Base-by-base conservation (phyloP, 2,888 invertebrate genomes). In the Caenorhabditis afra region DNA sequence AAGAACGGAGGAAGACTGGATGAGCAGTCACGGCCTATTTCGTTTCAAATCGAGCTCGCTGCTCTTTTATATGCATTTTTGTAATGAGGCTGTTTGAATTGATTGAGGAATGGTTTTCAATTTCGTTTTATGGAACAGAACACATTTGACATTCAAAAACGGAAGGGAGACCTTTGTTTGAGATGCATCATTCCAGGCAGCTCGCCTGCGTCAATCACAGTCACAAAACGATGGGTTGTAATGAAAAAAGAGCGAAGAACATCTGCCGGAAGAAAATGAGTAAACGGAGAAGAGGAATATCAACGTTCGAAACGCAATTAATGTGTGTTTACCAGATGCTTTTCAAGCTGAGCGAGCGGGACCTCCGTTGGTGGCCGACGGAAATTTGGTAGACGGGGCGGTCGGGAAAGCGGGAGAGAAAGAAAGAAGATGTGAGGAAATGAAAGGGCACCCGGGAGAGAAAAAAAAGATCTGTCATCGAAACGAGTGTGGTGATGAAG, bases 261-360 rank as follows among this genome's bases (percentile, higher is more conserved):
- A 71, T 71, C 71, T 73, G 73, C 58, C 73, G 58, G 73, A 73
- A 71, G 71, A 62, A 55, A 55, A 70, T 61, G 70, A 55, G 70
- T 47, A 14, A 53, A 70, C 52, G 52, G 45, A 49, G 16, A 41
- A 62, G 39, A 59, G 53, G 45, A 53, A 70, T 61, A 57, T 52
- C 61, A 70, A 55, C 58, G 67, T 67, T 67, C 57, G 22, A 58
- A 59, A 64, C 35, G 37, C 57, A 65, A 73, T 73, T 73, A 64
- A 73, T 73, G 73, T 58, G 62, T 71, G 73, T 73, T 73, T 73
- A 73, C 73, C 73, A 73, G 64, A 73, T 64, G 64, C 64, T 64
- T 61, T 70, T 37, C 37, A 4, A 7, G n/a, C 18, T 29, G 44
- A n/a, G n/a, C n/a, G n/a, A n/a, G n/a, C n/a, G 18, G 12, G 41